phyloP scores from a whole-genome alignment of 2,888 invertebrate genomes.

The Aquatica leii region DNA sequence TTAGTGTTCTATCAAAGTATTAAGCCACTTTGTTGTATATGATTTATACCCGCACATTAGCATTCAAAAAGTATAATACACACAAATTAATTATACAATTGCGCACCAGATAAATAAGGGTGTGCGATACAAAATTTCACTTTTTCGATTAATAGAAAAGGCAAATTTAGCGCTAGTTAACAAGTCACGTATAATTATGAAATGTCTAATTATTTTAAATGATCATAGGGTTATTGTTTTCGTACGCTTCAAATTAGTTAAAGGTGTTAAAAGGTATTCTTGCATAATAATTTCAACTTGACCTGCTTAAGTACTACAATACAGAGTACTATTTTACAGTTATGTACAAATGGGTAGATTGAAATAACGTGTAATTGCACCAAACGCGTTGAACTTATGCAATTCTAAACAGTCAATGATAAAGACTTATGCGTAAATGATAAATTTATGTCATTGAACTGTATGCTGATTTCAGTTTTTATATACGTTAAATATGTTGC shows the following conservation, averaged over 20 bases:
- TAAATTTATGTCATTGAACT: slow-evolving; percentile 5
- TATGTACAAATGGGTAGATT: slow-evolving; percentile 25
- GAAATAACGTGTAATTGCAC: slow-evolving; percentile 22
- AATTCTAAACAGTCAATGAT: slow-evolving; percentile 18
- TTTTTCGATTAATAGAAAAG: no score
- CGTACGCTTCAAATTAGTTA: neutral
- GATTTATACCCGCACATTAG: no score
- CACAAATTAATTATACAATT: no score
- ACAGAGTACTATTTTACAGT: slow-evolving; percentile 23
- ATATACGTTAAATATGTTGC: no score
- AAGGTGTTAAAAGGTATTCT: slow-evolving; percentile 3
- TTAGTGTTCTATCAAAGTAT: no score
- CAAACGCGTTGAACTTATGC: slow-evolving; percentile 22
- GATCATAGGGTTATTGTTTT: no score
- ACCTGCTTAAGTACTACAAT: slow-evolving; percentile 20
- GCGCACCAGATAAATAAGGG: no score
- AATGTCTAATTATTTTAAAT: neutral
- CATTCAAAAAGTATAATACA: no score
- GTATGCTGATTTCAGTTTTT: no score
- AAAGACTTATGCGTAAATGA: slow-evolving; percentile 15
- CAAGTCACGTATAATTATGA: slow-evolving; percentile 9
- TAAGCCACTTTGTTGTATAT: no score
- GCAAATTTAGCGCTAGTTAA: neutral
- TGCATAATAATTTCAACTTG: slow-evolving; percentile 27
- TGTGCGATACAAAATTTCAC: no score